phyloP scores from a whole-genome alignment of 2,797 vertebrate genomes.

The Eptatretus atami region DNA sequence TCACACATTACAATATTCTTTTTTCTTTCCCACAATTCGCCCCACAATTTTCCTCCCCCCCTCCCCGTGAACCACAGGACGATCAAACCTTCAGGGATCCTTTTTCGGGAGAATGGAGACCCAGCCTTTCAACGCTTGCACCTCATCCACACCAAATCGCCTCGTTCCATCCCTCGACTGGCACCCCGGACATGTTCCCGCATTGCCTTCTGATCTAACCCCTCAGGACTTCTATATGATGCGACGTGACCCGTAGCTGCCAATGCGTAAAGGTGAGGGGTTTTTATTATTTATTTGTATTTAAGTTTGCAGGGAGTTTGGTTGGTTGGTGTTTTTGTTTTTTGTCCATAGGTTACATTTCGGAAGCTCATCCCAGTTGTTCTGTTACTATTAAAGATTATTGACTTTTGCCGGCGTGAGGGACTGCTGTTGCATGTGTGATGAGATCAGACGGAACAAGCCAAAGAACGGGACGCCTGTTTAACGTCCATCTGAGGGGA shows the following conservation, averaged over 20 bases:
- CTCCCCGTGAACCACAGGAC: conserved; percentile 30
- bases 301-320: no score
- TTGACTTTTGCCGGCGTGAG: no score
- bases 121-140: conserved; percentile 45
- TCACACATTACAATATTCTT: background rate
- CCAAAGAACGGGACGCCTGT: no score
- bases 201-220: conserved; percentile 36
- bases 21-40: background rate
- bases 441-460: no score
- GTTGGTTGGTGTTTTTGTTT: no score
- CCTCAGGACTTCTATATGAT: conserved; percentile 62
- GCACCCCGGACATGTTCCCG: conserved; percentile 22
- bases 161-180: conserved; percentile 56
- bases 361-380: no score
- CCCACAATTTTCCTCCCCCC: conserved; percentile 12
- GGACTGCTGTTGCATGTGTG: no score
- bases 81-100: conserved; percentile 52
- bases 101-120: conserved; percentile 47
- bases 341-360: no score
- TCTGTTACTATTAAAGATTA: no score
- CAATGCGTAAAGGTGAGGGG: conserved; percentile 61
- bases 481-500: no score
- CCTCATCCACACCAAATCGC: conserved; percentile 39
- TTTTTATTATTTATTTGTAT: no score
- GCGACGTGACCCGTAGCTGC: conserved; percentile 78